Conservation (phyloP, 2,888 invertebrate genomes). For the Leptinotarsa tumamoca region DNA sequence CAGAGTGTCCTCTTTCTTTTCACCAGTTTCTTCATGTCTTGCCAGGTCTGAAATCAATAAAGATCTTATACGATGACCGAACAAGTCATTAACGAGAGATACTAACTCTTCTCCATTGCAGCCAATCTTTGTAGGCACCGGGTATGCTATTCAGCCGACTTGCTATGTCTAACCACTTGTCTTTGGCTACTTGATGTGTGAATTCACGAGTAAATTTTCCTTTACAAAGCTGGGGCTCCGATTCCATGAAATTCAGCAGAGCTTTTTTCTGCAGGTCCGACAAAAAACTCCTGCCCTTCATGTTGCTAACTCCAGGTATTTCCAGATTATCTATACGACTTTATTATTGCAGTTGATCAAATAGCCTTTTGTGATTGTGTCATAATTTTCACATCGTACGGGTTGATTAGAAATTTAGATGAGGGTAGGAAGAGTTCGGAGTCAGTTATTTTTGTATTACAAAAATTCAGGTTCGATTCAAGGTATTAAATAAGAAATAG, state of each 20-base stretch:
- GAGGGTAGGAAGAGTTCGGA: too few species aligned
- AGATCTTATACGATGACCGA: too few species aligned
- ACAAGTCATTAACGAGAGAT: neutral
- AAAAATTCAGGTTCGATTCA: too few species aligned
- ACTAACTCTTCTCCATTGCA: constrained; percentile 2
- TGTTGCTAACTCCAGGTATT: too few species aligned
- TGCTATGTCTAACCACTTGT: neutral
- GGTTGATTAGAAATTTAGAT: too few species aligned
- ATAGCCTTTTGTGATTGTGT: too few species aligned
- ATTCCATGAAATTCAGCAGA: neutral
- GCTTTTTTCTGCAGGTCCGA: neutral
- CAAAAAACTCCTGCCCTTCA: neutral
- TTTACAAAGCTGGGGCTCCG: neutral
- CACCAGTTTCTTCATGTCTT: constrained; percentile 4
- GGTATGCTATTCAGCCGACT: neutral
- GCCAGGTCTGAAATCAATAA: neutral
- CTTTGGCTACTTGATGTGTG: constrained; percentile 2
- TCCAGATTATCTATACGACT: too few species aligned
- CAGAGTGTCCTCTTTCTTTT: neutral
- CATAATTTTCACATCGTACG: too few species aligned
- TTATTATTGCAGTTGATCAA: too few species aligned
- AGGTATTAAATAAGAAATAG: too few species aligned
- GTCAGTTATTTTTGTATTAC: too few species aligned
- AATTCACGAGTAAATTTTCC: neutral
- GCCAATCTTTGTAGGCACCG: constrained; percentile 5